Conservation (phyloP, 2,797 vertebrate species). For the Myotis planiceps region DNA sequence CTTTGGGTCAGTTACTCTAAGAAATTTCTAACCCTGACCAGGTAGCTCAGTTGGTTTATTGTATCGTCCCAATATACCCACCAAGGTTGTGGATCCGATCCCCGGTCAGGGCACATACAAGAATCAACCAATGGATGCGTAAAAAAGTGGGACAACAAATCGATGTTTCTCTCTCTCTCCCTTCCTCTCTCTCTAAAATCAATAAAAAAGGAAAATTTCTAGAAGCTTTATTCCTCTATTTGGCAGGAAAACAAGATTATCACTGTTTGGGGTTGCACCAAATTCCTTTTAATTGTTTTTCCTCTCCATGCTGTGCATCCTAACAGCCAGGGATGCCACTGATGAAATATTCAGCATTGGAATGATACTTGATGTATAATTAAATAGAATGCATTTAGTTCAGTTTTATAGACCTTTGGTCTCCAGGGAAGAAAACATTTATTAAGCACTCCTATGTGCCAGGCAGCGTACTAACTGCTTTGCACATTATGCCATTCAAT, state of each 20-base stretch:
- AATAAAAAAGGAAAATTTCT: background rate
- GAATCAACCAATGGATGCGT: background rate
- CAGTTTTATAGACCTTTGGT: conserved; percentile 65
- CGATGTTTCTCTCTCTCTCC: background rate
- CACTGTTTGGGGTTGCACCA: conserved; percentile 3
- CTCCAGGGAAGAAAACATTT: conserved; percentile 30
- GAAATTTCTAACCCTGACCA: background rate
- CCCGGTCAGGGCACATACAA: background rate
- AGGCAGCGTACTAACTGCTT: background rate
- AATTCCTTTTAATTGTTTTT: conserved; percentile 65
- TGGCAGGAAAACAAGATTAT: conserved; percentile 50
- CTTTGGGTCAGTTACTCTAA: conserved; percentile 7
- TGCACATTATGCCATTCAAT: background rate
- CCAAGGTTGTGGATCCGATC: background rate
- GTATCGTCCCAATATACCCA: background rate
- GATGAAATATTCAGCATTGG: conserved; percentile 76
- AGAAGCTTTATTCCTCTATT: conserved; percentile 40
- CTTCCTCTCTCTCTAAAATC: background rate
- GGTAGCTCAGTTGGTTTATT: background rate
- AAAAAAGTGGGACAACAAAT: background rate
- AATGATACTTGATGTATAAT: conserved; percentile 77
- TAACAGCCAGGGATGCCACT: conserved; percentile 67
- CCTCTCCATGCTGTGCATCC: background rate
- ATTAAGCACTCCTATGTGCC: background rate
- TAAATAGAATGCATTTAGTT: conserved; percentile 68